Evolutionary conservation across 2,888 invertebrate species (phyloP).

Genomic region (Ectropis crepuscularia): DNA sequence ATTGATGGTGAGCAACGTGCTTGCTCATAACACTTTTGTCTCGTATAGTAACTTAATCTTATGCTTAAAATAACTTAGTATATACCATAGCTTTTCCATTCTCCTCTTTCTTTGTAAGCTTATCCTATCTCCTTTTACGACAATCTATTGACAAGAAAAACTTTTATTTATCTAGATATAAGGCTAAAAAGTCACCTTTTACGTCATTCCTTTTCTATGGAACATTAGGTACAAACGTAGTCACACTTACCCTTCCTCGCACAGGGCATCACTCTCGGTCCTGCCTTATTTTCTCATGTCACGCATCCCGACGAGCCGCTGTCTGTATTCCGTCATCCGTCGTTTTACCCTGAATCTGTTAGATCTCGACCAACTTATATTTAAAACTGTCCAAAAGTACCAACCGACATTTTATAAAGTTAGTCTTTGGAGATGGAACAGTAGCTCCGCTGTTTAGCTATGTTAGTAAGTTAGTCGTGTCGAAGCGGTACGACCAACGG

Average conservation of each 20-base stretch:
- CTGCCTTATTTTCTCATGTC: slow-evolving; percentile 27
- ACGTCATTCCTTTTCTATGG: neutral
- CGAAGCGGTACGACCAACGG: too few species aligned
- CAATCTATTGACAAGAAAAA: too few species aligned
- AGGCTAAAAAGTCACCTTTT: neutral
- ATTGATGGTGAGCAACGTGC: too few species aligned
- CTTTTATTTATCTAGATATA: too few species aligned
- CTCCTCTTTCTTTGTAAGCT: too few species aligned
- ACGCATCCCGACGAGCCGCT: slow-evolving; percentile 27
- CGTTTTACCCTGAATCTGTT: slow-evolving; percentile 13
- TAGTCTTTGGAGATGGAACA: neutral
- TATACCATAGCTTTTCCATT: too few species aligned
- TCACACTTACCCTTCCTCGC: slow-evolving; percentile 3
- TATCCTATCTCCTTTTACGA: too few species aligned
- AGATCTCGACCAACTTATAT: slow-evolving; percentile 6
- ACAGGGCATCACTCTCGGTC: slow-evolving; percentile 5
- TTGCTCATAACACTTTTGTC: too few species aligned
- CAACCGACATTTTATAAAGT: neutral
- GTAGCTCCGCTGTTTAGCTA: neutral
- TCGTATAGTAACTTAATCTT: too few species aligned
- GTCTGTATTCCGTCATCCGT: slow-evolving; percentile 25
- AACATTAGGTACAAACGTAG: slow-evolving; percentile 12
- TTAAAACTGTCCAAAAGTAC: neutral
- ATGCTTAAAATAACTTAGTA: too few species aligned
- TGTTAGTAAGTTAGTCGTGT: neutral